A percentile compares a stretch with the other conserved stretches of the same genome.
Evolutionary conservation across 2,888 invertebrate species (phyloP).

Genomic region (Furcula furcula): DNA sequence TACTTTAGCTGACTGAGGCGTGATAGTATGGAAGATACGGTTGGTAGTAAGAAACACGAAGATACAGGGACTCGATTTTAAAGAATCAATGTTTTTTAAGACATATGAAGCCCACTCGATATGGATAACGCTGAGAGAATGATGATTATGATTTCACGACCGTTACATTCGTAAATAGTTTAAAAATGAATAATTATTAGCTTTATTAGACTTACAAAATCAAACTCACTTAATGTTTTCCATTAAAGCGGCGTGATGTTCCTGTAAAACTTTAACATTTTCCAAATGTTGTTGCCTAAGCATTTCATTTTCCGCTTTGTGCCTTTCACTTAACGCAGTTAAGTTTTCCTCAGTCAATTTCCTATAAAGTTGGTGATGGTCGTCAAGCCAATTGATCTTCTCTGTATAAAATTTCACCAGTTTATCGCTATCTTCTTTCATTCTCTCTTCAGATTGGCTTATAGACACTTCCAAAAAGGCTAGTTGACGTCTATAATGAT

Average conservation of each 20-base stretch:
- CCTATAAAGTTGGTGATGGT: constrained; percentile 73
- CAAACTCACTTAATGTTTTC: constrained; percentile 78
- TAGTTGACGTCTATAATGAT: constrained; percentile 78
- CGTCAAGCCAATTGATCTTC: constrained; percentile 76
- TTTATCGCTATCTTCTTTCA: constrained; percentile 82
- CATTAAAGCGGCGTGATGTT: constrained; percentile 77
- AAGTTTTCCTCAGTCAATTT: constrained; percentile 78
- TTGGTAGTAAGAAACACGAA: too few species aligned
- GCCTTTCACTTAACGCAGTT: constrained; percentile 65
- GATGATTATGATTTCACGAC: too few species aligned
- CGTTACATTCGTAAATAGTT: too few species aligned
- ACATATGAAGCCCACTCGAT: too few species aligned
- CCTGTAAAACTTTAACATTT: constrained; percentile 63
- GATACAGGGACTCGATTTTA: too few species aligned
- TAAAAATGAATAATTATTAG: too few species aligned
- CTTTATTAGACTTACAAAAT: too few species aligned
- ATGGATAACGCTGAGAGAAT: too few species aligned
- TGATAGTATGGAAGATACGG: too few species aligned
- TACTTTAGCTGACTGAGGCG: too few species aligned
- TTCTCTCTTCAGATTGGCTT: constrained; percentile 79
- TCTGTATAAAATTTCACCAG: constrained; percentile 72
- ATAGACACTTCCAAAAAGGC: constrained; percentile 80
- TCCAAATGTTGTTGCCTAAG: constrained; percentile 72
- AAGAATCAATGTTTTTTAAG: too few species aligned
- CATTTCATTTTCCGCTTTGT: constrained; percentile 65